Conservation (phyloP, 2,113 vertebrate species). For the Lucifuga dentata region DNA sequence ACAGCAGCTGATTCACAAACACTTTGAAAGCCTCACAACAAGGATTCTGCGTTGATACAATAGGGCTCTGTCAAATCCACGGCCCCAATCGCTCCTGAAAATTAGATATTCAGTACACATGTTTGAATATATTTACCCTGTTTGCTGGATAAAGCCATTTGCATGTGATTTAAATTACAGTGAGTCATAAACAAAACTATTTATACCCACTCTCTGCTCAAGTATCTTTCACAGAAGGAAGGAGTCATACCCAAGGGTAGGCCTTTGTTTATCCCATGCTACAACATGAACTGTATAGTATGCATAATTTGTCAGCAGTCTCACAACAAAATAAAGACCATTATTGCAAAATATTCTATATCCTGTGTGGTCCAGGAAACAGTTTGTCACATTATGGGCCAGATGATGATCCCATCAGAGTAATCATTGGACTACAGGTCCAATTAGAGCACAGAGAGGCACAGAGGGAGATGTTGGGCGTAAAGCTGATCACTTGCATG, state of each 20-base stretch:
- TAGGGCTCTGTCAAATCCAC: not conserved
- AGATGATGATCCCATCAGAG: conserved; percentile 37
- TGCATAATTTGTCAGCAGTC: conserved; percentile 8
- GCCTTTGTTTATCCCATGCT: conserved; percentile 37
- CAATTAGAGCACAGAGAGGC: conserved; percentile 37
- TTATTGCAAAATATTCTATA: not conserved
- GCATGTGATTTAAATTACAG: conserved; percentile 29
- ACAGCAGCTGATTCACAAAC: conserved; percentile 3
- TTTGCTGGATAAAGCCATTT: conserved; percentile 4
- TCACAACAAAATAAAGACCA: not conserved
- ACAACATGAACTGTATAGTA: not conserved
- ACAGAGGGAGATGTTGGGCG: conserved; percentile 26
- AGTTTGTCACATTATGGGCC: conserved; percentile 8
- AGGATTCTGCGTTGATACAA: conserved; percentile 10
- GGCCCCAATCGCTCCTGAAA: conserved; percentile 1
- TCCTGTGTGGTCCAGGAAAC: not conserved
- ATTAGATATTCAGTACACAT: conserved; percentile 9
- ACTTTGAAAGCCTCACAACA: conserved; percentile 20
- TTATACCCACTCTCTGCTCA: conserved; percentile 22
- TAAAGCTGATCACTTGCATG: conserved; percentile 61
- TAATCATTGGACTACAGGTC: conserved; percentile 36
- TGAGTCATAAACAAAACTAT: conserved; percentile 31
- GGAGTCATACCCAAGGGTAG: conserved; percentile 3
- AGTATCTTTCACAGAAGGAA: conserved; percentile 5
- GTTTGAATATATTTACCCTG: conserved; percentile 17